Evolutionary conservation across 2,113 vertebrate genomes (phyloP).

Genomic region (Lycocorax pyrrhopterus): DNA sequence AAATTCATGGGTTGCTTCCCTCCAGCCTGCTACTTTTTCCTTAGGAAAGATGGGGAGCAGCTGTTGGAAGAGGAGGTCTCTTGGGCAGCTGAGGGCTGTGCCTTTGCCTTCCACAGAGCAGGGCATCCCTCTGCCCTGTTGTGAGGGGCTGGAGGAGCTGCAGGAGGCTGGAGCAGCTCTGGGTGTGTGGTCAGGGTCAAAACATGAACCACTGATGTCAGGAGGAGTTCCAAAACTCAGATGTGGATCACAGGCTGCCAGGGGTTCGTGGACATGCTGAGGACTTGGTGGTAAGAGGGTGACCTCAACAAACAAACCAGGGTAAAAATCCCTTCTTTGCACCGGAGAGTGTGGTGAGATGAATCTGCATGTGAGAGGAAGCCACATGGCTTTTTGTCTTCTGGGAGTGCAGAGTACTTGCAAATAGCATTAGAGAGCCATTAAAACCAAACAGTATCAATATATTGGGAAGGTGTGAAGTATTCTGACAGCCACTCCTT

Average conservation of each 20-base stretch:
- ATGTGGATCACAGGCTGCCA: not conserved
- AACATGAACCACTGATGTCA: not conserved
- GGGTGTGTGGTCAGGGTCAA: rapidly evolving
- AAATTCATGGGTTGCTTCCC: not conserved
- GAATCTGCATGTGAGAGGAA: not conserved
- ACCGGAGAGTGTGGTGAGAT: not conserved
- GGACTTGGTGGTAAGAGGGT: not conserved
- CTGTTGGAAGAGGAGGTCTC: not conserved
- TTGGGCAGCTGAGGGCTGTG: not conserved
- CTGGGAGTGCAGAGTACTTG: not conserved
- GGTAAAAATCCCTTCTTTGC: not conserved
- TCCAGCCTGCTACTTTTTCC: not conserved
- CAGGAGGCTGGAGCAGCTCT: not conserved
- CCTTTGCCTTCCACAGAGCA: not conserved
- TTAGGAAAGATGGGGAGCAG: not conserved
- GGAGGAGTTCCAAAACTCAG: not conserved
- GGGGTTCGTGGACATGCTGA: not conserved
- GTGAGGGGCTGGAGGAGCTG: not conserved
- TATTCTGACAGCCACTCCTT: not conserved
- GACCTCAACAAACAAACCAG: not conserved
- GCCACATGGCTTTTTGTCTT: not conserved
- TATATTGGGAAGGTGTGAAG: not conserved
- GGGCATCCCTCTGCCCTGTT: not conserved
- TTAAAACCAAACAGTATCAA: not conserved
- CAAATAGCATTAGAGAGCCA: not conserved